Evolutionary conservation across 2,888 invertebrate genomes (phyloP), one percentile per base, ranked within the genome.

Genomic region (Epiblema foenella): DNA sequence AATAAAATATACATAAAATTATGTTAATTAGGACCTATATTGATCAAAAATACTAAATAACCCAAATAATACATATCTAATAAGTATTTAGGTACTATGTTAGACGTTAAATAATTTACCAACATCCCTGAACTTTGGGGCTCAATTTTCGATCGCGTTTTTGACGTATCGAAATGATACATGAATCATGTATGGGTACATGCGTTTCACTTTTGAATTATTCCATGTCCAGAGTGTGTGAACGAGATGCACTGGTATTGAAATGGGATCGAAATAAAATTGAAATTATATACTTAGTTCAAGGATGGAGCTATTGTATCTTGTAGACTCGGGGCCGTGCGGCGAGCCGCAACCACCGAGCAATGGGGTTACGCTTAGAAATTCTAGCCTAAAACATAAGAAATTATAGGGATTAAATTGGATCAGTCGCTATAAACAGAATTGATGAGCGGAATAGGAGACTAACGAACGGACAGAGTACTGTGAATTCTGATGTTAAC

Each of bases 331-430:
- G 46, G 52, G 33, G 9, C 24, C 60, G 58, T 59, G 69, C 58
- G 69, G 69, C 39, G n/a, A 18, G 42, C 64, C 69, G n/a, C 69
- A 65, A 52, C 69, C 52, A 58, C 29, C 49, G 58, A 39, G 42
- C 58, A 58, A 52, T 39, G 58, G 33, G 56, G 68, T 58, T n/a
- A 29, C n/a, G 52, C 58, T 37, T 33, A 58, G 63, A 20, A 59
- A 69, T 62, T 57, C 42, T 33, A 69, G 57, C 12, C 42, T 29
- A 58, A 46, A 39, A 39, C 49, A 42, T 52, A 59, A 42, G 42
- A 69, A 65, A 58, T 59, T 42, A 59, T 64, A 52, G 42, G 58
- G 69, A 69, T 65, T 69, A 59, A 39, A 69, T 29, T 18, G 69
- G 57, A 29, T 67, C 33, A 58, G 18, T 37, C 37, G 20, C 24